phyloP scores from a whole-genome alignment of 23 tunicate species.

The Trididemnum nubilum region DNA sequence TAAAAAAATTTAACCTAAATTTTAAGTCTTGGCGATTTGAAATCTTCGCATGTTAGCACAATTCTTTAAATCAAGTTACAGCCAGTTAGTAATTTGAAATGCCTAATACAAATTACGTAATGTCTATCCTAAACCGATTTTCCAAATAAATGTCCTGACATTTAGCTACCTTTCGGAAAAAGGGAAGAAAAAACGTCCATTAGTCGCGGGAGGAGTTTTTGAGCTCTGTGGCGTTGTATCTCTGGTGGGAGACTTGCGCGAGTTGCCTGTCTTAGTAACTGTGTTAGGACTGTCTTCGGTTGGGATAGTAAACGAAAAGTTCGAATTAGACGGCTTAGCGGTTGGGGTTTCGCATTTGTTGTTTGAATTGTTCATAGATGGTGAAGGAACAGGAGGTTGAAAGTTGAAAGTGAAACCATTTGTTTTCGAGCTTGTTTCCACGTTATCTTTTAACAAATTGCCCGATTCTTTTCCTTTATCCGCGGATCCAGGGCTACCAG shows the following conservation, averaged over 20 bases:
- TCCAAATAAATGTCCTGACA: too few species aligned
- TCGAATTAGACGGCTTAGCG: not conserved
- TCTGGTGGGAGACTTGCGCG: not conserved
- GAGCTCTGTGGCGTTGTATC: not conserved
- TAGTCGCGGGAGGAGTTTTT: not conserved
- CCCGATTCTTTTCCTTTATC: not conserved
- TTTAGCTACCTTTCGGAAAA: too few species aligned
- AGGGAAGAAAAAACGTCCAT: slow-evolving; percentile 11
- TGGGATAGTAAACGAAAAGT: not conserved
- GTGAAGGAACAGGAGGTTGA: not conserved
- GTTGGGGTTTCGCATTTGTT: not conserved
- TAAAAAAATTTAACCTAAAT: too few species aligned
- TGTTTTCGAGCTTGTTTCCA: not conserved
- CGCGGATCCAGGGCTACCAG: not conserved
- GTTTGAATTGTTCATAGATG: not conserved
- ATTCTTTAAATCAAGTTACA: too few species aligned
- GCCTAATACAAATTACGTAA: too few species aligned
- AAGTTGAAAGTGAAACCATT: not conserved
- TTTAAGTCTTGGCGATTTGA: too few species aligned
- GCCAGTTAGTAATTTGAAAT: too few species aligned
- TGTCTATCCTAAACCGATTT: too few species aligned
- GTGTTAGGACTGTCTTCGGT: not conserved
- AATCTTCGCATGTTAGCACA: too few species aligned
- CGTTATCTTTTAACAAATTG: not conserved
- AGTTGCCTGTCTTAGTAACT: not conserved